Evolutionary conservation across 35 echinoderm and acorn worm species (phyloP).

Genomic region (Eucidaris tribuloides): DNA sequence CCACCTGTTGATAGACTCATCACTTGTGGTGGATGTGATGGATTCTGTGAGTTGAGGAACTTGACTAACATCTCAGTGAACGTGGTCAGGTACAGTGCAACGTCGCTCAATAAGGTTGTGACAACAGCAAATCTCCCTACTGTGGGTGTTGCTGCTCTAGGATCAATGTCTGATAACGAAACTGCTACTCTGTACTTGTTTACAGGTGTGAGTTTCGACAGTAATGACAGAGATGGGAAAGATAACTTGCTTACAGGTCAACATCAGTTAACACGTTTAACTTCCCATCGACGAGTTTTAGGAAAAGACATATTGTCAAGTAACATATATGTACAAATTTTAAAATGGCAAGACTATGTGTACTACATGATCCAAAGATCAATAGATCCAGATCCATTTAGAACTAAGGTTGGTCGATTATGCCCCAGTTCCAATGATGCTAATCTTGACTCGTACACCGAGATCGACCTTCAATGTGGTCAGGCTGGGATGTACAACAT

Average conservation of each 20-base stretch:
- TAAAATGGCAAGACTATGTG: not conserved
- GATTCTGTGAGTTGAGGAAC: slow-evolving; percentile 32
- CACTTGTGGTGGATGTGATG: slow-evolving; percentile 41
- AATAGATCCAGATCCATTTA: too few relatives aligned
- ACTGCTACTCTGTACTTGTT: not conserved
- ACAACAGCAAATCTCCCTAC: slow-evolving; percentile 3
- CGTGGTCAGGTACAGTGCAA: not conserved
- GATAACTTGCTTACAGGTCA: not conserved
- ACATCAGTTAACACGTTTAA: not conserved
- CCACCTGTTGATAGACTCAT: slow-evolving; percentile 22
- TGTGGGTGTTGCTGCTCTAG: not conserved
- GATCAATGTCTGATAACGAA: not conserved
- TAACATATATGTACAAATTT: slow-evolving; percentile 6
- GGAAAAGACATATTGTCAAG: not conserved
- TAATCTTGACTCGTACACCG: slow-evolving; percentile 23
- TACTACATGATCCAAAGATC: too few relatives aligned
- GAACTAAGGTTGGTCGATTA: not conserved
- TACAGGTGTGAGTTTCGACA: not conserved
- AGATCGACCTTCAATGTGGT: slow-evolving; percentile 44
- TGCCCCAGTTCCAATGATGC: not conserved
- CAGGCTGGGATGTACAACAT: not conserved
- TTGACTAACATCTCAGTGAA: slow-evolving; percentile 9
- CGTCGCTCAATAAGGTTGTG: not conserved
- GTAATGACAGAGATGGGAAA: not conserved
- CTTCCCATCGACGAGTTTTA: not conserved